Percentiles rank a stretch among this genome's conserved stretches.
phyloP scores from a whole-genome alignment of 2,888 invertebrate genomes.

The Sabatieria punctata region DNA sequence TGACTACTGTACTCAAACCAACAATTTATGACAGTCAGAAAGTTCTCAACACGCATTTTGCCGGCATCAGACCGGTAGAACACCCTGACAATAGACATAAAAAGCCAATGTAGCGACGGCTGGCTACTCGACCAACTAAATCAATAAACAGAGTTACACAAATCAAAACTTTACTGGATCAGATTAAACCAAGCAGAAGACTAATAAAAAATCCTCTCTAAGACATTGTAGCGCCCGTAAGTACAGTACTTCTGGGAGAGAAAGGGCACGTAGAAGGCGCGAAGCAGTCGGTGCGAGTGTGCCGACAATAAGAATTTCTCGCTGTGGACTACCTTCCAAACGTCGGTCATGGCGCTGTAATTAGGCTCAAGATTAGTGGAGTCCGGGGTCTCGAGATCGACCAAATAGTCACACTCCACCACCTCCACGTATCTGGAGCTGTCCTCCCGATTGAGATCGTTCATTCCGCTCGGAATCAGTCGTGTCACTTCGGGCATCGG shows the following conservation, averaged over 20 bases:
- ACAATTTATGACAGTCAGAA: no score
- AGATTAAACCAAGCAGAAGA: no score
- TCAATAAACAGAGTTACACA: no score
- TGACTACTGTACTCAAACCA: no score
- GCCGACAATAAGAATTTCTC: slow-evolving; percentile 30
- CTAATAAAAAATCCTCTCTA: slow-evolving; percentile 7
- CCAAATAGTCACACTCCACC: slow-evolving; percentile 34
- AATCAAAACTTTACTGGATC: no score
- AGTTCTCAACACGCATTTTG: no score
- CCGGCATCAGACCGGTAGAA: no score
- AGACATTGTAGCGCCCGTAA: slow-evolving; percentile 19
- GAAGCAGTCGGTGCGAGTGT: slow-evolving; percentile 25
- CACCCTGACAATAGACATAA: no score
- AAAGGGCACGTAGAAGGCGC: slow-evolving; percentile 37
- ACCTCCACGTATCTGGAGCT: slow-evolving; percentile 43
- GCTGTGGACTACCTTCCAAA: slow-evolving; percentile 32
- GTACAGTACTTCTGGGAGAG: slow-evolving; percentile 22
- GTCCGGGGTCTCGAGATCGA: slow-evolving; percentile 33
- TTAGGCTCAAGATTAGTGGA: slow-evolving; percentile 20
- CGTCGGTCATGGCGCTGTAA: slow-evolving; percentile 28
- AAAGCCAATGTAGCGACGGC: no score
- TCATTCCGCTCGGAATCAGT: slow-evolving; percentile 60
- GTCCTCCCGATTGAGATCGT: slow-evolving; percentile 76
- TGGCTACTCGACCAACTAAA: no score
- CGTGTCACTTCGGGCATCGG: slow-evolving; percentile 21